phyloP scores from a whole-genome alignment of 2,888 invertebrate genomes.

The Rhingia rostrata region DNA sequence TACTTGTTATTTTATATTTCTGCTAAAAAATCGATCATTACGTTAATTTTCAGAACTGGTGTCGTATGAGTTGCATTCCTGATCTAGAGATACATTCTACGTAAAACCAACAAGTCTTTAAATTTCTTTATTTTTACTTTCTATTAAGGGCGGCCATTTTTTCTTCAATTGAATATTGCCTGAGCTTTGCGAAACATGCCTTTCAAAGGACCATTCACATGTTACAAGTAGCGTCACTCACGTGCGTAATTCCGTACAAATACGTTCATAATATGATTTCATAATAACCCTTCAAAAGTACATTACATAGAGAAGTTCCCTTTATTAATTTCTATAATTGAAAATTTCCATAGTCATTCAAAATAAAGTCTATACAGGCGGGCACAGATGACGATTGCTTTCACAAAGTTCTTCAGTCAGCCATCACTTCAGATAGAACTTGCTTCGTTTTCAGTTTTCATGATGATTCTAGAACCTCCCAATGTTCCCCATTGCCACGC shows the following conservation, averaged over 20 bases:
- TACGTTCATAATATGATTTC: neutral
- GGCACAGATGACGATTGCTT: constrained; percentile 31
- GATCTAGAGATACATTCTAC: too few relatives aligned
- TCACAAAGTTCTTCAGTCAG: constrained; percentile 45
- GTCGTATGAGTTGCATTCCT: too few relatives aligned
- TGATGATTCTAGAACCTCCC: too few relatives aligned
- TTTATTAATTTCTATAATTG: constrained; percentile 65
- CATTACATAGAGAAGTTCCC: constrained; percentile 26
- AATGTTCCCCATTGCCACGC: neutral
- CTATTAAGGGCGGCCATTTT: too few relatives aligned
- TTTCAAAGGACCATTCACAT: neutral
- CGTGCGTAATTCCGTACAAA: neutral
- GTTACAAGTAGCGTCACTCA: neutral
- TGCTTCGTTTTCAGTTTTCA: constrained; percentile 18
- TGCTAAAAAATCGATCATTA: too few relatives aligned
- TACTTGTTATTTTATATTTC: too few relatives aligned
- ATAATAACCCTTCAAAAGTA: constrained; percentile 14
- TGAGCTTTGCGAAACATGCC: neutral
- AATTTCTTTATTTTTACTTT: too few relatives aligned
- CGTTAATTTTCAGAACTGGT: too few relatives aligned
- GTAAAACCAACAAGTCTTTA: too few relatives aligned
- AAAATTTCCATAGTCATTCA: constrained; percentile 41
- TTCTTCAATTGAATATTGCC: too few relatives aligned
- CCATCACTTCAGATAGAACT: constrained; percentile 49
- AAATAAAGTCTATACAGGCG: constrained; percentile 21